A percentile compares a stretch with the other conserved stretches of the same genome.
Evolutionary conservation across 2,113 vertebrate species (phyloP).

Genomic region (Baryphthengus martii): DNA sequence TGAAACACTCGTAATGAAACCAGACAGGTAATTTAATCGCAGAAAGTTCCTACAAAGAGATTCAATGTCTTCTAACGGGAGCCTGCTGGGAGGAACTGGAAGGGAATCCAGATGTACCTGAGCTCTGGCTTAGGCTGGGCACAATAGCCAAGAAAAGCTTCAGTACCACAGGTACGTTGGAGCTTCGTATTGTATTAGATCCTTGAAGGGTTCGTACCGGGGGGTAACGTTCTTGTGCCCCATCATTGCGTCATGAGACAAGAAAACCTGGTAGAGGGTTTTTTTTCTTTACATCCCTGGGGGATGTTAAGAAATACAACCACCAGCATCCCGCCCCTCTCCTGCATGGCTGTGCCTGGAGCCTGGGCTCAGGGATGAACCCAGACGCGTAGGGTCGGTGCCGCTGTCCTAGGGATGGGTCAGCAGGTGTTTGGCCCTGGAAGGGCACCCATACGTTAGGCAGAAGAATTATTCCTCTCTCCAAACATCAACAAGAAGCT

Average conservation of each 20-base stretch:
- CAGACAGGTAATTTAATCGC: conserved; percentile 64
- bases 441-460: not conserved
- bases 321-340: not conserved
- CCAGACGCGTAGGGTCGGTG: fast-evolving
- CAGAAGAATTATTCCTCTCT: not conserved
- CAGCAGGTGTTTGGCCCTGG: not conserved
- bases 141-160: not conserved
- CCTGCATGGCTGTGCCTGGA: fast-evolving
- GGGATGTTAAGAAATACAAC: fast-evolving
- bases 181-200: not conserved
- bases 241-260: fast-evolving
- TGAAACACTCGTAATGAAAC: conserved; percentile 33
- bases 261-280: not conserved
- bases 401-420: fast-evolving
- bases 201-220: not conserved
- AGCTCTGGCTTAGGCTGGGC: not conserved
- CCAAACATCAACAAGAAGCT: not conserved
- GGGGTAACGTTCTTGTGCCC: not conserved
- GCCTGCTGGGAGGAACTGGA: conserved; percentile 1
- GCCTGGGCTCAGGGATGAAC: not conserved
- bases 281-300: too few relatives aligned
- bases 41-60: conserved; percentile 42
- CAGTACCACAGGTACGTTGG: not conserved
- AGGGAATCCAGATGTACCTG: not conserved
- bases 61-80: not conserved